Evolutionary conservation across 2,888 invertebrate species (phyloP).

Genomic region (Chaitophorus viminalis): DNA sequence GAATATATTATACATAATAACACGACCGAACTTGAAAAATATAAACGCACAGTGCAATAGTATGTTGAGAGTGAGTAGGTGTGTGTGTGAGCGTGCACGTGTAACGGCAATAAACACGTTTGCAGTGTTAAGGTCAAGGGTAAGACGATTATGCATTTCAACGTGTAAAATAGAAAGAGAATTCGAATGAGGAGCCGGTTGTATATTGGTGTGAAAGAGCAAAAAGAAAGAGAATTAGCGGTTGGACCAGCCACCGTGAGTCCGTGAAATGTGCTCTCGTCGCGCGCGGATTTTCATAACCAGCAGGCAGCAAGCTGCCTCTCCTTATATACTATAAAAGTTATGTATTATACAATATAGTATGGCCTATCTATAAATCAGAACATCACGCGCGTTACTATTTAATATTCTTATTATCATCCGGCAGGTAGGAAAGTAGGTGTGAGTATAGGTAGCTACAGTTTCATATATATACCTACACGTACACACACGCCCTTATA

Average conservation of each 20-base stretch:
- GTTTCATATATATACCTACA: no score
- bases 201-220: not conserved
- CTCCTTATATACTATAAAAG: not conserved
- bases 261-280: not conserved
- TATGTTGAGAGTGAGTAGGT: not conserved
- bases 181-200: not conserved
- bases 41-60: not conserved
- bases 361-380: not conserved
- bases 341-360: not conserved
- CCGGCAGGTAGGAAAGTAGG: not conserved
- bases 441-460: not conserved
- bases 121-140: constrained; percentile 3
- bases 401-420: not conserved
- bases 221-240: constrained; percentile 17
- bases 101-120: constrained; percentile 1
- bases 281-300: not conserved
- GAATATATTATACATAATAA: not conserved
- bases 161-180: not conserved
- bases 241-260: not conserved
- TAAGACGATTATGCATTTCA: not conserved
- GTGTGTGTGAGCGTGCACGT: not conserved
- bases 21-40: not conserved
- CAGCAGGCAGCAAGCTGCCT: not conserved
- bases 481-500: not conserved
- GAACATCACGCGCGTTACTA: not conserved